Percentiles rank a stretch among this genome's conserved stretches.
Conservation (phyloP, 2,888 invertebrate species). For the Embidobia sp. region DNA sequence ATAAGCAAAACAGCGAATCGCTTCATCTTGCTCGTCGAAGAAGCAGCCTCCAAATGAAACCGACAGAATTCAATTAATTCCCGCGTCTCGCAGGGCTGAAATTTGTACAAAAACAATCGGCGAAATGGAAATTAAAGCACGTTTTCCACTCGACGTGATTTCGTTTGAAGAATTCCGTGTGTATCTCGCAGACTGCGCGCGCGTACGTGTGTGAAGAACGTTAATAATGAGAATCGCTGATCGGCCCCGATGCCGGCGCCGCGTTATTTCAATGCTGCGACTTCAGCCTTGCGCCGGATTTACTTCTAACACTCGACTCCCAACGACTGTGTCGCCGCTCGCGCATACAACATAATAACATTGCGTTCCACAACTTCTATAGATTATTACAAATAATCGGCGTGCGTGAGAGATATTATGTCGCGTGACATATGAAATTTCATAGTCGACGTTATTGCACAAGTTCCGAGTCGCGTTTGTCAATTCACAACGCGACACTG, state of each 20-base stretch:
- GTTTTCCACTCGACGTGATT: slow-evolving; percentile 19
- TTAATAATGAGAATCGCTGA: slow-evolving; percentile 39
- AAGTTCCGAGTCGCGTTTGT: slow-evolving; percentile 1
- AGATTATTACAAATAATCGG: slow-evolving; percentile 48
- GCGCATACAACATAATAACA: slow-evolving; percentile 17
- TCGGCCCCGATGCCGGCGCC: slow-evolving; percentile 14
- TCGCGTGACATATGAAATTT: slow-evolving; percentile 52
- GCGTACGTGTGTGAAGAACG: slow-evolving; percentile 42
- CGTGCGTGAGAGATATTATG: slow-evolving; percentile 23
- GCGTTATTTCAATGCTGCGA: slow-evolving; percentile 36
- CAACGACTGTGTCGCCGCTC: slow-evolving; percentile 18
- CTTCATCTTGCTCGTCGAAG: no score
- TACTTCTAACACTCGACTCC: slow-evolving; percentile 7
- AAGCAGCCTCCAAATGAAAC: no score
- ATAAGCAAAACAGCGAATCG: no score
- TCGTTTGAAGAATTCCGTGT: slow-evolving; percentile 27
- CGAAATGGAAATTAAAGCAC: slow-evolving; percentile 14
- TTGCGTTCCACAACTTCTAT: slow-evolving; percentile 20
- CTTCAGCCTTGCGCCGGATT: slow-evolving; percentile 37
- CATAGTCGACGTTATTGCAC: slow-evolving; percentile 20
- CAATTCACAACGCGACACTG: no score
- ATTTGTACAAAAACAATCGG: slow-evolving; percentile 8
- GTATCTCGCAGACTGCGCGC: no score
- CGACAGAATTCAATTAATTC: no score
- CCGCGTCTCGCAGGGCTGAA: no score